A percentile compares a stretch with the other conserved stretches of the same genome.
These are phyloP conservation scores for Tapirus terrestris DNA, from an alignment of 2,113 vertebrate species.

Conservation along the genomic window DNA sequence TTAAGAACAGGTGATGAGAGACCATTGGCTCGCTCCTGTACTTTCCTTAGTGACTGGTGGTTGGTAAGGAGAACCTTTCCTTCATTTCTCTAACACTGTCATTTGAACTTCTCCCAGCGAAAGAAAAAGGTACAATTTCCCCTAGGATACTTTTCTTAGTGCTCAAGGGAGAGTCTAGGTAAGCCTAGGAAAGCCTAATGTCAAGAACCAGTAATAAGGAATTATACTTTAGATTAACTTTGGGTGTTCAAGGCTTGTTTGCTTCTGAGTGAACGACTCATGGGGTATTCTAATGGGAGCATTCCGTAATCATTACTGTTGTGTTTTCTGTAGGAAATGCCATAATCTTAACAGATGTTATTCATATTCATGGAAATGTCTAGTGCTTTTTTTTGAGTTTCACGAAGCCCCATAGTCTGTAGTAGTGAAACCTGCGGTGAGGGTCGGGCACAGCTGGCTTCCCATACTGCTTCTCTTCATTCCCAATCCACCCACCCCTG, in stretches of 20 bases:
- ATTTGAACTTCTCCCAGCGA: background rate
- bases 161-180: background rate
- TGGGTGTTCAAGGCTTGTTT: constrained; percentile 48
- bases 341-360: constrained; percentile 59
- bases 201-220: background rate
- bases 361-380: constrained; percentile 62
- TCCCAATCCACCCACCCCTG: background rate
- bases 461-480: background rate
- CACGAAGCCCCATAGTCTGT: background rate
- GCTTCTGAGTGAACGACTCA: constrained; percentile 53
- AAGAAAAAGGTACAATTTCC: background rate
- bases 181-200: background rate
- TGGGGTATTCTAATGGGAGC: constrained; percentile 39
- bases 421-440: background rate
- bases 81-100: background rate
- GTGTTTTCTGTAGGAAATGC: constrained; percentile 60
- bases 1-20: background rate
- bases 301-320: constrained; percentile 61
- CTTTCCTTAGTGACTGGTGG: background rate
- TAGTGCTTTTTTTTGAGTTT: background rate
- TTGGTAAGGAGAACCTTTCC: background rate
- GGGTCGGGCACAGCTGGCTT: background rate
- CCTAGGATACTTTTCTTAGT: background rate
- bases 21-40: background rate
- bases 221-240: constrained; percentile 47